A percentile compares a stretch with the other conserved stretches of the same genome.
These are phyloP conservation scores for Perccottus glenii DNA, from an alignment of 2,113 vertebrate genomes.

Conservation along the genomic window DNA sequence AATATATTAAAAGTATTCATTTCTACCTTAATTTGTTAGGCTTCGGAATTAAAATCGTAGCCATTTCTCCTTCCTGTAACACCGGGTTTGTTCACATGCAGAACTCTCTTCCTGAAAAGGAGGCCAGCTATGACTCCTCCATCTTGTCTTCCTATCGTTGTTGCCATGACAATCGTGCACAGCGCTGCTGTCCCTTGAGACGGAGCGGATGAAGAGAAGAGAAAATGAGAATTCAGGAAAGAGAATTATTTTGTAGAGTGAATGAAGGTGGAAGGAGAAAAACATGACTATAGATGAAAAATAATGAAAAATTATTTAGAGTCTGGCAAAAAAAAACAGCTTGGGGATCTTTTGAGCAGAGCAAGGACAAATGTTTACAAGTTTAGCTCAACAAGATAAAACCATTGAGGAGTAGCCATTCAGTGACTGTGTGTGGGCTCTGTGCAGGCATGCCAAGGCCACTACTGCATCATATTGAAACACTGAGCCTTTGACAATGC, in stretches of 20 bases:
- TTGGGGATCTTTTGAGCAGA: slow-evolving; percentile 12
- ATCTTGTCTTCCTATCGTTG: slow-evolving; percentile 69
- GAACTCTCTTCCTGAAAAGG: slow-evolving; percentile 36
- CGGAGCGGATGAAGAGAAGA: slow-evolving; percentile 41
- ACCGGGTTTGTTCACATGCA: slow-evolving; percentile 41
- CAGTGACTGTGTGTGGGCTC: slow-evolving; percentile 42
- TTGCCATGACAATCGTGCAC: slow-evolving; percentile 77
- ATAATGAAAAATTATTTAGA: too few relatives aligned
- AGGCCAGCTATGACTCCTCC: slow-evolving; percentile 62
- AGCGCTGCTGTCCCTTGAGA: slow-evolving; percentile 64
- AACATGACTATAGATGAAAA: slow-evolving; percentile 9
- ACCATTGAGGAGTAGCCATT: slow-evolving; percentile 32
- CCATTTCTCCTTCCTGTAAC: slow-evolving; percentile 14
- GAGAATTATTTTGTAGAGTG: slow-evolving; percentile 15
- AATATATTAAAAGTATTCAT: neutral
- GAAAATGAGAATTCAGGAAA: slow-evolving; percentile 44
- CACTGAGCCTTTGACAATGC: slow-evolving; percentile 18
- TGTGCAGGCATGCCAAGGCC: slow-evolving; percentile 54
- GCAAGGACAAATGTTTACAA: slow-evolving; percentile 36
- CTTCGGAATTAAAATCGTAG: slow-evolving; percentile 3
- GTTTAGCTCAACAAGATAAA: slow-evolving; percentile 38
- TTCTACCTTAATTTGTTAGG: neutral
- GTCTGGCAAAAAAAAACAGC: slow-evolving; percentile 16
- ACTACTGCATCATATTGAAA: slow-evolving; percentile 33
- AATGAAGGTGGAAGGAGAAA: slow-evolving; percentile 31